phyloP scores from a whole-genome alignment of 1,140 invertebrate species.

The Solenopsis fugax region DNA sequence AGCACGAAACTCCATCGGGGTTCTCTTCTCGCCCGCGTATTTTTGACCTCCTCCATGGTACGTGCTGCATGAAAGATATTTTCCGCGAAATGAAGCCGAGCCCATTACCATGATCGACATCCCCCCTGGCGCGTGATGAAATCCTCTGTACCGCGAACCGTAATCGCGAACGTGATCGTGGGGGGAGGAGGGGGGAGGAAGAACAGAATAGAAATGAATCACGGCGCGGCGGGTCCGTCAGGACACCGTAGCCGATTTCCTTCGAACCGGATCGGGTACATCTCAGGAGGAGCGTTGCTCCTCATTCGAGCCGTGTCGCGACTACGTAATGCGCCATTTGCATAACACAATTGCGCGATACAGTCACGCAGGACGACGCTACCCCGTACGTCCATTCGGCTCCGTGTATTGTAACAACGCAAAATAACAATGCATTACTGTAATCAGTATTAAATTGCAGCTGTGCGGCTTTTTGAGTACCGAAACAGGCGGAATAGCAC shows the following conservation, averaged over 20 bases:
- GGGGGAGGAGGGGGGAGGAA: too few species aligned
- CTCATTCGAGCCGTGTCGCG: constrained; percentile 29
- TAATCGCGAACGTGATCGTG: constrained; percentile 19
- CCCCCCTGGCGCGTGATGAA: constrained; percentile 25
- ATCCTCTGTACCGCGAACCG: constrained; percentile 14
- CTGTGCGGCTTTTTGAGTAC: not conserved
- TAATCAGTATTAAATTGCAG: constrained; percentile 50
- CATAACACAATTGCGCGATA: constrained; percentile 55
- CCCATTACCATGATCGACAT: constrained; percentile 44
- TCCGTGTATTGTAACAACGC: constrained; percentile 12
- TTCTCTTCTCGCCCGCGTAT: constrained; percentile 4
- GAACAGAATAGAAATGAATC: constrained; percentile 38
- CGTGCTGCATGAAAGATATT: constrained; percentile 35
- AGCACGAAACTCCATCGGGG: constrained; percentile 14
- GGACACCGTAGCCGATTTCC: constrained; percentile 22
- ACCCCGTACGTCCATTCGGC: constrained; percentile 7
- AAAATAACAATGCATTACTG: constrained; percentile 24
- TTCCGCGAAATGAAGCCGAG: constrained; percentile 32
- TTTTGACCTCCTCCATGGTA: constrained; percentile 26
- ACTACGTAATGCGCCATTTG: constrained; percentile 61
- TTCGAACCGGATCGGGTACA: constrained; percentile 34
- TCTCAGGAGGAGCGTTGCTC: constrained; percentile 21
- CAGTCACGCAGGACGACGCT: constrained; percentile 41
- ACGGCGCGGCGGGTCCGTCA: constrained; percentile 2
- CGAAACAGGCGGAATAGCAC: not conserved